phyloP scores from a whole-genome alignment of 2,113 vertebrate species.

The Poecilia latipinna region DNA sequence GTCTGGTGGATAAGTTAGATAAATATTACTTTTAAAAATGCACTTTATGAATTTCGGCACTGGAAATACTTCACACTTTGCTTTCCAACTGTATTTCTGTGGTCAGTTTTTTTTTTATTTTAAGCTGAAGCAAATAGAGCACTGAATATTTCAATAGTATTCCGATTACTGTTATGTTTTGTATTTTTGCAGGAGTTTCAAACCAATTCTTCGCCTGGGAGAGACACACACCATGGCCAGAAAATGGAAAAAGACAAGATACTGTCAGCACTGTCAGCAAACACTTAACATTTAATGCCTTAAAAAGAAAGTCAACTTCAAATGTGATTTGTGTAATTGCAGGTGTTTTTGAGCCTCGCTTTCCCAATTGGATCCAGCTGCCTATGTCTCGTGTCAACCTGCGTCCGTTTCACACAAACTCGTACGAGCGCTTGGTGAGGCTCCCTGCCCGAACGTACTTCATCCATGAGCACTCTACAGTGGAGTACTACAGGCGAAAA shows the following conservation, averaged over 20 bases:
- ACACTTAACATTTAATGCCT: too few species aligned
- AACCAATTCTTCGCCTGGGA: constrained; percentile 59
- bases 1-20: too few species aligned
- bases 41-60: too few species aligned
- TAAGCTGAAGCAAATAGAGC: too few species aligned
- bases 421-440: constrained; percentile 38
- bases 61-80: too few species aligned
- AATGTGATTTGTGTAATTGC: neutral
- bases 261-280: too few species aligned
- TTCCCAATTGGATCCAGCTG: constrained; percentile 61
- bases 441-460: constrained; percentile 52
- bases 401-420: constrained; percentile 45
- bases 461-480: constrained; percentile 57
- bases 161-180: neutral
- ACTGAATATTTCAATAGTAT: too few species aligned
- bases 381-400: constrained; percentile 61
- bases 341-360: constrained; percentile 64
- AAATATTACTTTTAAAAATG: too few species aligned
- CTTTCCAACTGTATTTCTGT: too few species aligned
- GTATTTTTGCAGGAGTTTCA: constrained; percentile 22
- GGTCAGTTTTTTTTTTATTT: too few species aligned
- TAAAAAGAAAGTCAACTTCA: too few species aligned
- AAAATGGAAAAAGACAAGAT: constrained; percentile 12
- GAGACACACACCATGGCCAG: constrained; percentile 65
- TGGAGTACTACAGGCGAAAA: constrained; percentile 66